Base-by-base conservation (phyloP, 30 jellyfish, hydroid and myxozoan species). In the Aurelia sp. region DNA sequence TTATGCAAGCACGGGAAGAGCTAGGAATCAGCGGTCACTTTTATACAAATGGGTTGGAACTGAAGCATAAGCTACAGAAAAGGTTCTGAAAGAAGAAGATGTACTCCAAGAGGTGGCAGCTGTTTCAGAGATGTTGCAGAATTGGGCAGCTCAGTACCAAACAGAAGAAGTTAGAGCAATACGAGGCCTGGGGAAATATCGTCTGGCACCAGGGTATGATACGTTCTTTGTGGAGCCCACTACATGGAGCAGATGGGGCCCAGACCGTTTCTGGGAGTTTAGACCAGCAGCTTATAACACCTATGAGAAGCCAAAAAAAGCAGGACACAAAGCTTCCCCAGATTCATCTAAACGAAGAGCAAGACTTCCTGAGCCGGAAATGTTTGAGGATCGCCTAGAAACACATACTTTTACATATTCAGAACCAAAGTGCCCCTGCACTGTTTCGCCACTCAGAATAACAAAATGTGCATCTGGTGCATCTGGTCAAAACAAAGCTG, bases 101-200 rank as follows among this genome's bases (percentile, higher is more conserved):
- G 52, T 41, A 41, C 52, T 11, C 52, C 52, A 41, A 6, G 52
- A 41, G 52, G 52, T 41, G 6, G 52, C 52, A 6, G 52, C 52
- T 41, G 52, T 41, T 41, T 41, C 52, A 41, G 52, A 41, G 11
- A 5, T 41, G 52, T 48, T 67, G 55, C 24, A 67, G 44, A 21
- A 67, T 18, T 67, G 79, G 52, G 47, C 66, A 24, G 68, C n/a
- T 48, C 38, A 48, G 21, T 76, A 50, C 83, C 22, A 76, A 13
- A 24, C 78, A 24, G 88, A 76, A 38, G 83, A 18, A 18, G 84
- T 76, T 27, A 67, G 88, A 22, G 83, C 84, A 22, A 51, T 76
- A n/a, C 30, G 68, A 18, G 88, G 88, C 22, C 10, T 27, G 20
- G 88, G 88, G 7, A 67, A 67, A 10, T 67, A 67, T 67, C 35